A percentile compares a stretch with the other conserved stretches of the same genome.
Conservation (phyloP, 2,113 vertebrate species). For the Cyanoliseus patagonus region DNA sequence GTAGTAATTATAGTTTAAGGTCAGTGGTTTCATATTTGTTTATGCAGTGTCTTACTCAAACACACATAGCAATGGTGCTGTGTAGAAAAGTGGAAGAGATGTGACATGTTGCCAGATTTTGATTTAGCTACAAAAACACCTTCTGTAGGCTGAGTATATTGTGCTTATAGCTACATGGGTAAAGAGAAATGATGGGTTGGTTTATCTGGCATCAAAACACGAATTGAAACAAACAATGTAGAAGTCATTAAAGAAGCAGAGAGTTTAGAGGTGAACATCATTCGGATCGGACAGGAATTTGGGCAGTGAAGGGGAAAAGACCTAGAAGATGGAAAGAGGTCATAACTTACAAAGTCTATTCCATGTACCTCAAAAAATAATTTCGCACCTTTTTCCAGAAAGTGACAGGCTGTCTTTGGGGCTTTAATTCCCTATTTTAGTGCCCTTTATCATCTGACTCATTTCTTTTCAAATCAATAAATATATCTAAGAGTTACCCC, state of each 20-base stretch:
- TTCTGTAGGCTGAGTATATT: neutral
- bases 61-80: accelerated
- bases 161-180: neutral
- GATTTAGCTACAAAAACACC: neutral
- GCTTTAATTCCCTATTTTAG: neutral
- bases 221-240: neutral
- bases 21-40: neutral
- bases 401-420: neutral
- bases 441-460: neutral
- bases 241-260: neutral
- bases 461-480: neutral
- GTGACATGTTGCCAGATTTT: neutral
- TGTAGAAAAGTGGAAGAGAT: neutral
- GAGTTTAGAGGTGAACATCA: no score
- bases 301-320: neutral
- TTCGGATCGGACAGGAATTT: neutral
- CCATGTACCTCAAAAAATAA: neutral
- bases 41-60: neutral
- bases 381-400: neutral
- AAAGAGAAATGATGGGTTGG: neutral
- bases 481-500: neutral
- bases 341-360: neutral
- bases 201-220: neutral
- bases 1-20: neutral
- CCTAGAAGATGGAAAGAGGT: neutral